Percentiles rank a stretch among this genome's conserved stretches.
Conservation (phyloP, 2,888 invertebrate species). For the Lepidonotus clava region DNA sequence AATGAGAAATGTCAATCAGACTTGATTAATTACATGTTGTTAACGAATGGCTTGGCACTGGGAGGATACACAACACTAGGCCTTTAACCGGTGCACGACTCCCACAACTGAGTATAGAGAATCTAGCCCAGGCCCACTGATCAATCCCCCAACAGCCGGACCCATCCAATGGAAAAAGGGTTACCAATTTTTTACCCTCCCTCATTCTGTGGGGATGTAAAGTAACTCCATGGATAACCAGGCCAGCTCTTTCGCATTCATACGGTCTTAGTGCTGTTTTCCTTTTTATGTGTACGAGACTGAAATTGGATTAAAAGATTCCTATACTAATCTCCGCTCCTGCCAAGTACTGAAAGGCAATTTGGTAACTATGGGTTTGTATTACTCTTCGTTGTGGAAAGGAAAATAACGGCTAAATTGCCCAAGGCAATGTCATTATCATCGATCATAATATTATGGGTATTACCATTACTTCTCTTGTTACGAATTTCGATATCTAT, state of each 20-base stretch:
- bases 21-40: constrained; percentile 45
- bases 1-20: constrained; percentile 51
- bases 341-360: neutral
- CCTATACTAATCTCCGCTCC: neutral
- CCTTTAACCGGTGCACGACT: neutral
- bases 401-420: neutral
- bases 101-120: neutral
- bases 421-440: too few species aligned
- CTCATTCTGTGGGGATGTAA: neutral
- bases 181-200: neutral
- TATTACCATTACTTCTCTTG: too few species aligned
- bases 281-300: neutral
- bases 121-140: neutral
- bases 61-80: constrained; percentile 6
- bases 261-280: neutral
- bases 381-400: neutral
- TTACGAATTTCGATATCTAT: too few species aligned
- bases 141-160: neutral
- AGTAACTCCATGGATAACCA: neutral
- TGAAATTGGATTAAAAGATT: constrained; percentile 15
- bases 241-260: neutral
- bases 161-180: neutral
- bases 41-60: constrained; percentile 6
- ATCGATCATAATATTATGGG: too few species aligned
- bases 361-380: neutral